phyloP scores from a whole-genome alignment of 2,113 vertebrate species.

The Cottus gobio region DNA sequence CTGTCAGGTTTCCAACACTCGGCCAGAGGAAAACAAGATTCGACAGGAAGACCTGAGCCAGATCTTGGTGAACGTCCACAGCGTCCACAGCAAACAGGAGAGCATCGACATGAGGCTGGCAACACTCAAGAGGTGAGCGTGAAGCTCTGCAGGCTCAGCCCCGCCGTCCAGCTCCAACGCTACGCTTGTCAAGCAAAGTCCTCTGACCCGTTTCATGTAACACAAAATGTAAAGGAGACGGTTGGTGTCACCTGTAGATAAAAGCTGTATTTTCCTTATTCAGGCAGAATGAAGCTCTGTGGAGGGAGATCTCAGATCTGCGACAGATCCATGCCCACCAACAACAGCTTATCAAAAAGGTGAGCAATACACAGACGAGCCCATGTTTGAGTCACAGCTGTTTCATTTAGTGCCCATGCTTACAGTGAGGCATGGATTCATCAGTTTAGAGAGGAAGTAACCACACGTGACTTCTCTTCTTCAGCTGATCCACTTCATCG shows the following conservation, averaged over 20 bases:
- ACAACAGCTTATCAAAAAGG: conserved; percentile 96
- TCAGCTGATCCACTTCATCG: conserved; percentile 96
- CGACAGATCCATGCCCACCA: conserved; percentile 94
- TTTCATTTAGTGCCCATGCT: background rate
- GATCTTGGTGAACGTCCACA: conserved; percentile 92
- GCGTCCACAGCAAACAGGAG: conserved; percentile 93
- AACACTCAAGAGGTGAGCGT: conserved; percentile 89
- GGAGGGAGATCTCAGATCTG: conserved; percentile 94
- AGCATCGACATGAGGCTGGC: conserved; percentile 90
- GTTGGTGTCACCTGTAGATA: background rate
- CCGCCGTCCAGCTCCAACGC: background rate
- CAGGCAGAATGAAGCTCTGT: conserved; percentile 96
- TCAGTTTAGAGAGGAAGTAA: background rate
- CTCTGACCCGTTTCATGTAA: no score
- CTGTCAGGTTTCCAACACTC: conserved; percentile 90
- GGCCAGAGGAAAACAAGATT: conserved; percentile 93
- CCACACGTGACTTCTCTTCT: conserved; percentile 2
- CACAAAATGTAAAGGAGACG: background rate
- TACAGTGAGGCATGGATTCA: background rate
- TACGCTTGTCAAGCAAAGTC: no score
- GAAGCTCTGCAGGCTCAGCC: background rate
- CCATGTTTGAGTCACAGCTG: background rate
- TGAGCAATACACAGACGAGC: conserved; percentile 40
- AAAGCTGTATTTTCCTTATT: conserved; percentile 30
- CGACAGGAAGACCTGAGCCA: conserved; percentile 92